These are phyloP conservation scores for Mus pahari DNA, from an alignment of 2,113 vertebrate genomes.

Conservation along the genomic window DNA sequence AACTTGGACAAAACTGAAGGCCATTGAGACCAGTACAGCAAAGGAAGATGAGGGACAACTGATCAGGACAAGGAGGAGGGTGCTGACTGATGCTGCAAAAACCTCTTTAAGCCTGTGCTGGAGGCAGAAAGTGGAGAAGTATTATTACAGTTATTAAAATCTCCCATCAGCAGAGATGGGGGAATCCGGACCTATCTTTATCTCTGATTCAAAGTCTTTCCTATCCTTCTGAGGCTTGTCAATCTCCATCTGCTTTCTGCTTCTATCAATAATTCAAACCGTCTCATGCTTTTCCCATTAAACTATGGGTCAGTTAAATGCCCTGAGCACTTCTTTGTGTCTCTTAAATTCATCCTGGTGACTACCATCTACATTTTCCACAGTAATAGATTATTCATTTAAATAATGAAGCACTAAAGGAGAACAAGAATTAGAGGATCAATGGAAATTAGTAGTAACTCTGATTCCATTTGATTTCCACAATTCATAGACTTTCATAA, in stretches of 20 bases:
- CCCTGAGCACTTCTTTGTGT: not conserved
- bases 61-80: no score
- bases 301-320: not conserved
- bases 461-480: not conserved
- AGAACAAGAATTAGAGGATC: not conserved
- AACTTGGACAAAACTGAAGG: not conserved
- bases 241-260: not conserved
- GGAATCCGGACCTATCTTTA: not conserved
- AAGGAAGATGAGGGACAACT: not conserved
- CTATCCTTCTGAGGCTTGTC: not conserved
- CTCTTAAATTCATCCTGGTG: not conserved
- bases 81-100: not conserved
- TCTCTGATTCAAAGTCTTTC: not conserved
- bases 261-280: constrained; percentile 11
- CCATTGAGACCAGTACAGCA: not conserved
- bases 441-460: not conserved
- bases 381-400: constrained; percentile 13
- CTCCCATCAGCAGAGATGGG: no score
- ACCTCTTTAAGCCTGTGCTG: not conserved
- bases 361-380: not conserved
- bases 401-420: not conserved
- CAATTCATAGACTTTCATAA: not conserved
- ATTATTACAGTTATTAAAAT: not conserved
- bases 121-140: not conserved
- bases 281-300: not conserved